Base-by-base conservation (phyloP, 1,140 invertebrate genomes). In the Pseudomyrmex cubaensis region DNA sequence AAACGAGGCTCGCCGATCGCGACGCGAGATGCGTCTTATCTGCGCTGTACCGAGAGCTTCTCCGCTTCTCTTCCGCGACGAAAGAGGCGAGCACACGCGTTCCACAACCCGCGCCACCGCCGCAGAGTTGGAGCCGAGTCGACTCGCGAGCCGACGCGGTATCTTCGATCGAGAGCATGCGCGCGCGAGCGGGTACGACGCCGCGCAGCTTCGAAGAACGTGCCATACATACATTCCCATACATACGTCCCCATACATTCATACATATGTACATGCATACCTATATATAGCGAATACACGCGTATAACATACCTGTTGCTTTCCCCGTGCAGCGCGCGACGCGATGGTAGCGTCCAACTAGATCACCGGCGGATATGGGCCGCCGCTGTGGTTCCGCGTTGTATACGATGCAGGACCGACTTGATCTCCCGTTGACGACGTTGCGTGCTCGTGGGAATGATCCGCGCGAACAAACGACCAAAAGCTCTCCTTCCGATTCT, bases 281-380 rank as follows among this genome's bases (percentile, higher is more conserved):
- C 50, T 66, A 77, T 66, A 52, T 59, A 52, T 61, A 54, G 48
- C 66, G 46, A 48, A 54, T 74, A 84, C 17, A 15, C 12, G 22
- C 46, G 20, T 64, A 64, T 52, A 13, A 12, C 56, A 4, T 91
- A 91, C 90, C 90, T 91, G 90, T 90, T 89, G 87, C 90, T 87
- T 64, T 83, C 83, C 86, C 66, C 70, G 86, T 85, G 62, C 61
- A 25, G 64, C 64, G 63, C 54, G 64, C 69, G 35, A 64, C 76
- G 35, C 72, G 20, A 56, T 78, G 75, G 62, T 46, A 50, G 15
- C 62, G 64, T 78, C 50, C 15, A 69, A 56, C 70, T 61, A 62
- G 69, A 84, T 63, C 50, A 56, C 56, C 64, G 54, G 52, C 35
- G 63, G 63, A 46, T 13, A 50, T 17, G 35, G 25, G 48, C n/a